Conservation (phyloP, 2,797 vertebrate genomes). For the Gambusia yucatana region DNA sequence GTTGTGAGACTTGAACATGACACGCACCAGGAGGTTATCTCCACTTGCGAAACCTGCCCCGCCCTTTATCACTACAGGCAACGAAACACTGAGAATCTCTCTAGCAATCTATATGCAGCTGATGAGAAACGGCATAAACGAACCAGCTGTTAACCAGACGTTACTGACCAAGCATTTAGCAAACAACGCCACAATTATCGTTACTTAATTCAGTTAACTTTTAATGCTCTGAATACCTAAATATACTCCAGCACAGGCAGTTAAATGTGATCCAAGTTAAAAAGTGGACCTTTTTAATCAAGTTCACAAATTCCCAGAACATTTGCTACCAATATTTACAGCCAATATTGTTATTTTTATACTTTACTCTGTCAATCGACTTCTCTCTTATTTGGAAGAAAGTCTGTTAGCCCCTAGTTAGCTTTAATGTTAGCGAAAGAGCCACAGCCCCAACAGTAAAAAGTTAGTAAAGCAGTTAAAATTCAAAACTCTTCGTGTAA, state of each 20-base stretch:
- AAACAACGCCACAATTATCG: neutral
- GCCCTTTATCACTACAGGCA: slow-evolving; percentile 60
- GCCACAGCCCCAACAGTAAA: slow-evolving; percentile 29
- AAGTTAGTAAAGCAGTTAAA: slow-evolving; percentile 31
- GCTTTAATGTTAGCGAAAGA: slow-evolving; percentile 62
- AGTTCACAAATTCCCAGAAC: too few species aligned
- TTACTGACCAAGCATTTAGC: neutral
- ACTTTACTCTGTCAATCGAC: neutral
- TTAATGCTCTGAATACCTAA: slow-evolving; percentile 15
- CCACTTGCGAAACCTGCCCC: slow-evolving; percentile 67
- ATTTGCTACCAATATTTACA: neutral
- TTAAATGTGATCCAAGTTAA: neutral
- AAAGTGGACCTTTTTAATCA: neutral
- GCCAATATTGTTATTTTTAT: neutral
- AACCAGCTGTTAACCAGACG: neutral
- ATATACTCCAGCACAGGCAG: slow-evolving; percentile 1
- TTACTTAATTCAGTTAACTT: slow-evolving; percentile 6
- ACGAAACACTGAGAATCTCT: slow-evolving; percentile 7
- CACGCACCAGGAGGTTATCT: slow-evolving; percentile 51
- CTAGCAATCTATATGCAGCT: slow-evolving; percentile 5
- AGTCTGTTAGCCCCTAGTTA: slow-evolving; percentile 57
- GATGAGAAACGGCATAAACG: neutral
- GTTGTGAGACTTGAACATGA: neutral
- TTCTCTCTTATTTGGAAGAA: slow-evolving; percentile 36
- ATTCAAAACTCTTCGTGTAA: neutral